These are phyloP conservation scores for Cepphus grylle DNA, from an alignment of 2,113 vertebrate genomes.

Conservation along the genomic window DNA sequence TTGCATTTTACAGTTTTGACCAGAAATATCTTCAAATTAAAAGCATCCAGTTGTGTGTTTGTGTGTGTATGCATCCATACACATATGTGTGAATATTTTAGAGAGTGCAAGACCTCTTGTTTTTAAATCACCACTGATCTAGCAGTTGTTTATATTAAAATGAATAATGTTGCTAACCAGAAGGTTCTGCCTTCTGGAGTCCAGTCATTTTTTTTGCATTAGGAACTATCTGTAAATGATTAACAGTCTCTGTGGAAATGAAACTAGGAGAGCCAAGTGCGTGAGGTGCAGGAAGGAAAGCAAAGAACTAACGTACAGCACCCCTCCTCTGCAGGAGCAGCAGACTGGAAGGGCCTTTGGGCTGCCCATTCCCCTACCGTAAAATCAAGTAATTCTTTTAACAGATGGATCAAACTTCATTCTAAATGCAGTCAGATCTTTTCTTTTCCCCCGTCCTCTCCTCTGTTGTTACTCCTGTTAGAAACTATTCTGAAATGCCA, in stretches of 20 bases:
- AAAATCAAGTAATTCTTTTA: not conserved
- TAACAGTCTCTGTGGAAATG: slow-evolving; percentile 6
- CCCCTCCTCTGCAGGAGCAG: not conserved
- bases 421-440: not conserved
- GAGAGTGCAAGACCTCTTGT: not conserved
- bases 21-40: not conserved
- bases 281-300: not conserved
- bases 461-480: not conserved
- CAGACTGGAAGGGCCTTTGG: not conserved
- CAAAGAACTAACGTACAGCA: not conserved
- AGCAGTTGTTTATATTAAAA: slow-evolving; percentile 26
- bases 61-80: not conserved
- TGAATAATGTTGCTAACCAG: not conserved
- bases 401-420: not conserved
- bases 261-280: not conserved
- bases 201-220: not conserved
- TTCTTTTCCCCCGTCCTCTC: not conserved
- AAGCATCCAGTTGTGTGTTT: not conserved
- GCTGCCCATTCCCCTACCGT: not conserved
- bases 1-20: not conserved
- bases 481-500: not conserved
- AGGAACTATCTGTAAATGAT: slow-evolving; percentile 23
- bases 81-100: not conserved
- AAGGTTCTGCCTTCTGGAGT: slow-evolving; percentile 13
- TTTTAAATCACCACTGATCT: not conserved